Evolutionary conservation across 2,888 invertebrate genomes (phyloP).

Genomic region (Conchocele bisecta): DNA sequence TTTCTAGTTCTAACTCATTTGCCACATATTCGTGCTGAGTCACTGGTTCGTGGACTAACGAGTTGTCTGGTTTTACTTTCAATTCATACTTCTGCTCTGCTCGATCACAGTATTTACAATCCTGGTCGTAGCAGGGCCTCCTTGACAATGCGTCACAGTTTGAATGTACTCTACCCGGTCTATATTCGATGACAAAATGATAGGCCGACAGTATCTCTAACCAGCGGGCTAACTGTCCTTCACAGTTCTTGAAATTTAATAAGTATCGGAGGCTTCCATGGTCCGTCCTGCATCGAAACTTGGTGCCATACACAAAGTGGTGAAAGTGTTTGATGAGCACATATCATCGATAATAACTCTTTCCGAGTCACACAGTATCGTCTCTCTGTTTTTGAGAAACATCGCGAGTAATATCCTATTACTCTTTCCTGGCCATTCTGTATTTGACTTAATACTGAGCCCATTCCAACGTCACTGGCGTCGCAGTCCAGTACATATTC

Average conservation of each 20-base stretch:
- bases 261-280: background rate
- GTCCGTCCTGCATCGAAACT: background rate
- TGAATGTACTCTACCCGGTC: background rate
- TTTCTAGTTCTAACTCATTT: too few relatives aligned
- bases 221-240: background rate
- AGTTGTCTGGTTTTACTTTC: too few relatives aligned
- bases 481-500: background rate
- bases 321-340: background rate
- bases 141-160: background rate
- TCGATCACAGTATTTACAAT: background rate
- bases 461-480: background rate
- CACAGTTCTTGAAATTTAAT: background rate
- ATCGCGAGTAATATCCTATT: background rate
- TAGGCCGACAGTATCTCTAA: background rate
- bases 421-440: background rate
- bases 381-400: background rate
- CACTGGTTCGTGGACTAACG: too few relatives aligned
- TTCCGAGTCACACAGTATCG: background rate
- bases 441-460: background rate
- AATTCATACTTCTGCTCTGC: too few relatives aligned
- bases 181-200: background rate
- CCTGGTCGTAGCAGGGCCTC: background rate
- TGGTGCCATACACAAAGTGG: background rate
- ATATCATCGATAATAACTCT: background rate
- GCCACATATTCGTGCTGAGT: too few relatives aligned